A percentile compares a stretch with the other conserved stretches of the same genome.
phyloP scores from a whole-genome alignment of 2,888 invertebrate species.

The Parnassius smintheus region DNA sequence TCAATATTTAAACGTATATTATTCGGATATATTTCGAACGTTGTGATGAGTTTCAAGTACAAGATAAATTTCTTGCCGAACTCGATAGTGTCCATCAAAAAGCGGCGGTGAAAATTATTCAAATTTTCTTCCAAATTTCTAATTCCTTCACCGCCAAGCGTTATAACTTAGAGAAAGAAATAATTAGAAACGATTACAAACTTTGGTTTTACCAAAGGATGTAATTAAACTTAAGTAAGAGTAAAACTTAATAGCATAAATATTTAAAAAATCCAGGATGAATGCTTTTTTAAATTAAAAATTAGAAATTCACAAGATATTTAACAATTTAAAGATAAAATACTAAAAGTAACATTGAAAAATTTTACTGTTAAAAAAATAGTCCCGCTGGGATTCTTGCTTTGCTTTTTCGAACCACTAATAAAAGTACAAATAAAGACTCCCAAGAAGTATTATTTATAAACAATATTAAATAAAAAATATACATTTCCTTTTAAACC shows the following conservation, averaged over 20 bases:
- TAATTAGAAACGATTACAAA: slow-evolving; percentile 71
- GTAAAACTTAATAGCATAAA: neutral
- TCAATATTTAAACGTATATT: too few species aligned
- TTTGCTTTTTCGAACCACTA: too few species aligned
- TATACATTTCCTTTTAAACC: too few species aligned
- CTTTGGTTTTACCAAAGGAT: slow-evolving; percentile 39
- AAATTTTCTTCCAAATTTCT: slow-evolving; percentile 51
- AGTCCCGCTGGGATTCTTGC: too few species aligned
- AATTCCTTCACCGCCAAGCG: slow-evolving; percentile 58
- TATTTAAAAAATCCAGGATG: neutral
- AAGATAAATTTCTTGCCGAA: slow-evolving; percentile 2
- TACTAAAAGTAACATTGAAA: too few species aligned
- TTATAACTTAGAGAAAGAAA: slow-evolving; percentile 70
- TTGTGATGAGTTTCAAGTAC: slow-evolving; percentile 3
- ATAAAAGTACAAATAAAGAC: too few species aligned
- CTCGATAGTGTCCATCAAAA: slow-evolving; percentile 28
- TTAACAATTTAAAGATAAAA: too few species aligned
- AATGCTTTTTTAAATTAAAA: neutral
- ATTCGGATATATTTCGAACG: neutral
- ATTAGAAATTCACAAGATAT: neutral
- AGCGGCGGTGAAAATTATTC: slow-evolving; percentile 39
- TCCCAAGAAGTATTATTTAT: too few species aligned
- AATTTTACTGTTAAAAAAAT: too few species aligned
- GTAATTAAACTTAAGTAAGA: slow-evolving; percentile 43
- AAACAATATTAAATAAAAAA: too few species aligned